Evolutionary conservation across 2,797 vertebrate genomes (phyloP), one percentile per base, ranked within the genome.

Genomic region (Anabas testudineus): DNA sequence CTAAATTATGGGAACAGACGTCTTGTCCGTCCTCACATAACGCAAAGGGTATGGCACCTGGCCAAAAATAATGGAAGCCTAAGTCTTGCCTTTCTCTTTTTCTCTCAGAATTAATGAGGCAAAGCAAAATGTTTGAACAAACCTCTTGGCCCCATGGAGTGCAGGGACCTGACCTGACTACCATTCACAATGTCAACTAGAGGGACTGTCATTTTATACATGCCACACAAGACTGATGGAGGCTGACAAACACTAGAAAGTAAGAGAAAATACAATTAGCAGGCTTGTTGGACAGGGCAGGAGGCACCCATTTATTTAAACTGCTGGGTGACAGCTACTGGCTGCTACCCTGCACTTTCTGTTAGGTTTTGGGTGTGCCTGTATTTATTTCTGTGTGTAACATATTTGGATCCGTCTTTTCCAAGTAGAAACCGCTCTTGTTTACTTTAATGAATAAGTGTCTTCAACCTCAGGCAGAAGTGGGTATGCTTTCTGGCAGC

Each of bases 191-290:
- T 90, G 85, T 91, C 90, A 85, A 82, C 83, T 80, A 82, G 91
- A 80, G 91, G 87, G 86, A 88, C 92, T 93, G 93, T 93, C 93
- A 92, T 92, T 92, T 93, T 89, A 78, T 76, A 91, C 89, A 87
- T 81, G 91, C 86, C 87, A 86, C 81, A 72, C 60, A 92, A 92
- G 93, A 94, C 91, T 91, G 92, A 95, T 94, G 90, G 82, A 84
- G 75, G 88, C 87, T 92, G 91, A 93, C 93, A 93, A 92, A 91
- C 78, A 74, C 87, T 85, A 89, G 84, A 87, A 86, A 91, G 90
- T 92, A 88, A 90, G 90, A 94, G 85, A 93, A 92, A 93, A 94
- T 91, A 92, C 92, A 94, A 95, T 95, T 95, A 94, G 91, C 71
- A 72, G 92, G 90, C 88, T 91, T 87, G 88, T 89, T 94, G 91